Evolutionary conservation across 2,888 invertebrate genomes (phyloP), one percentile per base, ranked within the genome.

Genomic region (Patella ulyssiponensis): DNA sequence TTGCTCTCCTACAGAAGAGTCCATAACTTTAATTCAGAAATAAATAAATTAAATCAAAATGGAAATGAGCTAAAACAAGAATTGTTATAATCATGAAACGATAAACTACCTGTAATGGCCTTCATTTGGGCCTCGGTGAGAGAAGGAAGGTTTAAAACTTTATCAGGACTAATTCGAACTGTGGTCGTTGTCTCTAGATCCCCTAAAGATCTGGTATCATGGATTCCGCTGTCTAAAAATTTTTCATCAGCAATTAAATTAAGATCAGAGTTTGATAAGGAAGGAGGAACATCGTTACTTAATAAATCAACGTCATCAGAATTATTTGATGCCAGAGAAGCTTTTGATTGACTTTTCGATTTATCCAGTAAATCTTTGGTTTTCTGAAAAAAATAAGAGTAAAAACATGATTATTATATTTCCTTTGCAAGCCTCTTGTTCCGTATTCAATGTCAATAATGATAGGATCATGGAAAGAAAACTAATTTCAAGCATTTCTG

Each of bases 41-140:
- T n/a, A n/a, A n/a, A n/a, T n/a, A n/a, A n/a, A n/a, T n/a, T n/a
- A n/a, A n/a, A n/a, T n/a, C n/a, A n/a, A n/a, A n/a, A n/a, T n/a
- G 0, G 44, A 44, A 0, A 44, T 44, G 44, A 44, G 7, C 9
- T 33, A 33, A 33, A 33, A 33, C 33, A 1, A 44, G 44, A 44
- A 44, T 44, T 44, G 44, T 44, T 9, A 44, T 44, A 9, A 44
- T 9, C 7, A 44, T 9, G 44, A 44, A 44, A 44, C 7, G 44
- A 27, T 9, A 58, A 80, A 76, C 51, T 77, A 91, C 91, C 91
- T 83, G 90, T 89, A 52, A 92, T 88, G 27, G 91, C 89, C 80
- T 87, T 89, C 75, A 88, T 85, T 80, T 91, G 91, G 53, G 91
- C 91, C 79, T 91, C 90, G n/a, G 90, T 90, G 51, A 92, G 84